A percentile compares a stretch with the other conserved stretches of the same genome.
Evolutionary conservation across 2,797 vertebrate genomes (phyloP).

Genomic region (Catostomus latipinnis): DNA sequence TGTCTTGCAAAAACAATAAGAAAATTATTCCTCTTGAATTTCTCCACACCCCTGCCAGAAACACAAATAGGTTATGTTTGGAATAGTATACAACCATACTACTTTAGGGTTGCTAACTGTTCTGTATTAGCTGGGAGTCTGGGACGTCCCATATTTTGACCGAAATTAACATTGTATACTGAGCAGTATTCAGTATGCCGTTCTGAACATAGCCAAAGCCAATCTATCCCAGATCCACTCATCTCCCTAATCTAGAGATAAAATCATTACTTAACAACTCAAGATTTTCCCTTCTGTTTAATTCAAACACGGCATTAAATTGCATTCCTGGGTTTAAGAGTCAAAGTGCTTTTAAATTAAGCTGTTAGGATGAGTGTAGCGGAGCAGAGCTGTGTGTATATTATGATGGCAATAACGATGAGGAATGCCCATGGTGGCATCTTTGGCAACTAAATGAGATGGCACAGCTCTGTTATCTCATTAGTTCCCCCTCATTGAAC

Average conservation of each 20-base stretch:
- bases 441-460: slow-evolving; percentile 60
- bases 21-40: not conserved
- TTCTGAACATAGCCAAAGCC: not conserved
- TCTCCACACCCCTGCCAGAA: not conserved
- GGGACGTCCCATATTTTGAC: no score
- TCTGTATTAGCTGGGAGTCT: no score
- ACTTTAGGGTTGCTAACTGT: not conserved
- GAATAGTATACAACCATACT: not conserved
- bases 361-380: slow-evolving; percentile 47
- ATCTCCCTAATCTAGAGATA: not conserved
- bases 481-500: slow-evolving; percentile 69
- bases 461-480: slow-evolving; percentile 66
- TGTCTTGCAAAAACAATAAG: not conserved
- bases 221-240: not conserved
- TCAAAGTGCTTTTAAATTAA: slow-evolving; percentile 56
- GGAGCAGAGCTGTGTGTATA: slow-evolving; percentile 57
- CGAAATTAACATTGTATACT: not conserved
- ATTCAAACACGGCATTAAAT: slow-evolving; percentile 49
- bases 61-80: not conserved
- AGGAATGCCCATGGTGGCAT: slow-evolving; percentile 66
- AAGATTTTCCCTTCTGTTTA: slow-evolving; percentile 26
- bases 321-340: slow-evolving; percentile 21
- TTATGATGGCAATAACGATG: slow-evolving; percentile 61
- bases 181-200: not conserved
- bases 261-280: slow-evolving; percentile 30